Evolutionary conservation across 2,888 invertebrate genomes (phyloP).

Genomic region (Ochropleura leucogaster): DNA sequence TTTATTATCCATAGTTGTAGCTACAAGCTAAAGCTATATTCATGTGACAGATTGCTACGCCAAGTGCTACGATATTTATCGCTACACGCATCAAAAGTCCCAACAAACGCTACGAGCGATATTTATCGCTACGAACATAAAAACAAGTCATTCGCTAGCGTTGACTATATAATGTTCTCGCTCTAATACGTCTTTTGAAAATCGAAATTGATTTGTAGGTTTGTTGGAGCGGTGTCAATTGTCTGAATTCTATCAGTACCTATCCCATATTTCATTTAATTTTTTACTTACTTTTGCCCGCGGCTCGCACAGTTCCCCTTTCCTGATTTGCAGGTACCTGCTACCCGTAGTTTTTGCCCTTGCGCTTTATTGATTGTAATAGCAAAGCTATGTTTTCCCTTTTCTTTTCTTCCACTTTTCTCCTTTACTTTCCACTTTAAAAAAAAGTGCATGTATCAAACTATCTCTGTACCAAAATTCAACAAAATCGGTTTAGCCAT

Average conservation of each 20-base stretch:
- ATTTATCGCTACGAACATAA: conserved; percentile 1
- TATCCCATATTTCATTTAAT: conserved; percentile 3
- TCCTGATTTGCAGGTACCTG: too few species aligned
- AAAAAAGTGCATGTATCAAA: too few species aligned
- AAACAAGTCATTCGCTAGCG: not conserved
- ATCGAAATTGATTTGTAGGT: conserved; percentile 9
- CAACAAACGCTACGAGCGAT: conserved; percentile 16
- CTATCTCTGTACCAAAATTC: too few species aligned
- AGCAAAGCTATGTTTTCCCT: too few species aligned
- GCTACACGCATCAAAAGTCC: conserved; percentile 21
- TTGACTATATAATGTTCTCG: conserved; percentile 16
- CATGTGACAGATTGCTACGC: conserved; percentile 3
- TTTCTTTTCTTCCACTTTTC: too few species aligned
- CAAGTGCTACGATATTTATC: not conserved
- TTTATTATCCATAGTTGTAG: not conserved
- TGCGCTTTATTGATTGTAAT: too few species aligned
- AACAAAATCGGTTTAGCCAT: too few species aligned
- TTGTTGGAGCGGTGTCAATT: not conserved
- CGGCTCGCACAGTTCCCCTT: too few species aligned
- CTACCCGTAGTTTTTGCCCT: too few species aligned
- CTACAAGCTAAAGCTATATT: not conserved
- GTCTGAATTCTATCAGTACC: conserved; percentile 4
- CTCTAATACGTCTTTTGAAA: conserved; percentile 19
- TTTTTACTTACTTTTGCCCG: too few species aligned
- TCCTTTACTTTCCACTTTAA: too few species aligned